Conservation (phyloP, 2,797 vertebrate species). For the Pangasius macronema region DNA sequence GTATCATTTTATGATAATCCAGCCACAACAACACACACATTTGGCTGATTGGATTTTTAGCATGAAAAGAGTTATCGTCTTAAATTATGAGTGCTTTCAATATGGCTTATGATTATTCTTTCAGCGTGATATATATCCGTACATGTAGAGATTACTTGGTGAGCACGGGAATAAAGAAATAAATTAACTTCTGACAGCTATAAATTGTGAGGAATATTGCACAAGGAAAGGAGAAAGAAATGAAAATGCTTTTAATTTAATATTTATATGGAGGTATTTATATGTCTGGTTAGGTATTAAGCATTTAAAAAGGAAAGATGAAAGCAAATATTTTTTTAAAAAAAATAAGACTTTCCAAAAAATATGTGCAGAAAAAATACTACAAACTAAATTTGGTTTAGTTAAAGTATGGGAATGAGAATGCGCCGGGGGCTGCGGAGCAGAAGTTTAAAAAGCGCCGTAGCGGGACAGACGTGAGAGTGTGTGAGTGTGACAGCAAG, state of each 20-base stretch:
- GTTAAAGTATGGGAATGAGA: neutral
- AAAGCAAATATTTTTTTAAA: neutral
- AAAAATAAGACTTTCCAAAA: neutral
- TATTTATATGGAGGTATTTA: neutral
- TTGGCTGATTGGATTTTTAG: constrained; percentile 45
- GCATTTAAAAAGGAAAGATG: neutral
- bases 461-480: neutral
- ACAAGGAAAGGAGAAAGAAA: neutral
- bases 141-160: constrained; percentile 39
- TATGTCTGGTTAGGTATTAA: neutral
- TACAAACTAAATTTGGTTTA: neutral
- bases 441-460: constrained; percentile 11
- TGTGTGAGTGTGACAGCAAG: neutral
- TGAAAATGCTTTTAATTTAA: neutral
- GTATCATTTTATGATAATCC: constrained; percentile 48
- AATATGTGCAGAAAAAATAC: neutral
- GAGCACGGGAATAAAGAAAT: constrained; percentile 25
- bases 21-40: constrained; percentile 44
- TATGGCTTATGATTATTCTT: constrained; percentile 35
- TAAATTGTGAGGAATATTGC: constrained; percentile 26
- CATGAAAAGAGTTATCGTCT: constrained; percentile 39
- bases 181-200: constrained; percentile 34
- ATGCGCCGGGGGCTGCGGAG: neutral
- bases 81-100: constrained; percentile 44
- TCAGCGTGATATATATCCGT: constrained; percentile 44